Percentiles rank a stretch among this genome's conserved stretches.
These are phyloP conservation scores for Lacerta agilis DNA, from an alignment of 2,797 vertebrate species.

Conservation along the genomic window DNA sequence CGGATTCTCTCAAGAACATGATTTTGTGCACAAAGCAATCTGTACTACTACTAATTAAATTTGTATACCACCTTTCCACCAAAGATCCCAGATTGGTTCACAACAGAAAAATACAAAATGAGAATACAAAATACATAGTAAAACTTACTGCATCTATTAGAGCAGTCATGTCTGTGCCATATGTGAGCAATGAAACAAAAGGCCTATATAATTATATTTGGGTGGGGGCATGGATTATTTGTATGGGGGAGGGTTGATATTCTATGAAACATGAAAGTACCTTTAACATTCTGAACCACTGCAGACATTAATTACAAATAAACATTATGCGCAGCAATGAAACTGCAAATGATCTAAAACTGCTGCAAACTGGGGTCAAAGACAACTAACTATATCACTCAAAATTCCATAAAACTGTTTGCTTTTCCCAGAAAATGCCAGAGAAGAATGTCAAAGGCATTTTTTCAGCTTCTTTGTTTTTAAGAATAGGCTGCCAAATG, in stretches of 20 bases:
- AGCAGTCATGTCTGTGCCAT: neutral
- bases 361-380: neutral
- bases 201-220: neutral
- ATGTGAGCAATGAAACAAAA: neutral
- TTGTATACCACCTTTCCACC: no score
- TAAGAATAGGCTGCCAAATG: neutral
- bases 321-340: neutral
- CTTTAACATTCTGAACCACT: neutral
- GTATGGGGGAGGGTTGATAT: no score
- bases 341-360: neutral
- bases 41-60: no score
- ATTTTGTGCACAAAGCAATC: neutral
- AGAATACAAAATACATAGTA: no score
- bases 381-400: neutral
- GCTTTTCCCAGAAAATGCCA: neutral
- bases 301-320: neutral
- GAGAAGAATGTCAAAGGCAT: neutral
- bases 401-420: neutral
- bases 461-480: neutral
- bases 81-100: no score
- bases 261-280: neutral
- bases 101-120: no score
- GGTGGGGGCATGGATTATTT: neutral
- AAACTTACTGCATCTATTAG: neutral
- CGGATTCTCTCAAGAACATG: neutral